Evolutionary conservation across 2,113 vertebrate species (phyloP), one percentile per base, ranked within the genome.

Genomic region (Dicrurus megarhynchus): DNA sequence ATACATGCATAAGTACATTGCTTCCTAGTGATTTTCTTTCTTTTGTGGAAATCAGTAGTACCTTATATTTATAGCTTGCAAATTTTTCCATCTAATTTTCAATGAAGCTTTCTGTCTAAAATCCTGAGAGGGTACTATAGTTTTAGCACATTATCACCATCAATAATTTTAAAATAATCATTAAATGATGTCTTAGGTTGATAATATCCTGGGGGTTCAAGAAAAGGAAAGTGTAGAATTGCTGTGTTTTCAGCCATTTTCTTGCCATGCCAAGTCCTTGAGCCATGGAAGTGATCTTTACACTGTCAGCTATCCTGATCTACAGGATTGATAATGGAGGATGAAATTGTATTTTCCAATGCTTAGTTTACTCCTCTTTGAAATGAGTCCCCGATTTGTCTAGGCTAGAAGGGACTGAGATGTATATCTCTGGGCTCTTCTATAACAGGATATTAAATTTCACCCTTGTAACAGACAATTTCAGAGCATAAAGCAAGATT

Each of bases 291-390:
- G 46, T 57, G 67, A 50, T 86, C 67, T 83, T 87, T 63, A 37
- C 49, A 80, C 19, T 77, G 46, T 85, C 85, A 85, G 8, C 20
- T 76, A 13, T 85, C 70, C 53, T 74, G 92, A 26, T 79, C 37
- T 85, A 77, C 60, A 80, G 65, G 82, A 88, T 57, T 86, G 82
- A 88, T 94, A 94, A 92, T 63, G 35, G 59, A 84, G 42, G 56
- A 76, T 95, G 68, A 80, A 93, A 84, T 59, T 74, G 23, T 79
- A 49, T 95, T 94, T 92, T 88, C 79, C 46, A 88, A 10, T 63
- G n/a, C 16, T 93, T 90, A 88, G 63, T 93, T 96, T 74, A 92
- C 55, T 90, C 27, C 46, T 88, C 63, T 86, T 92, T 88, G 90
- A 95, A 92, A 90, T 26, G 46, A 92, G n/a, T 61, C 42, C 11